These are phyloP conservation scores for Forpus xanthops DNA, from an alignment of 2,797 vertebrate genomes.

Conservation along the genomic window DNA sequence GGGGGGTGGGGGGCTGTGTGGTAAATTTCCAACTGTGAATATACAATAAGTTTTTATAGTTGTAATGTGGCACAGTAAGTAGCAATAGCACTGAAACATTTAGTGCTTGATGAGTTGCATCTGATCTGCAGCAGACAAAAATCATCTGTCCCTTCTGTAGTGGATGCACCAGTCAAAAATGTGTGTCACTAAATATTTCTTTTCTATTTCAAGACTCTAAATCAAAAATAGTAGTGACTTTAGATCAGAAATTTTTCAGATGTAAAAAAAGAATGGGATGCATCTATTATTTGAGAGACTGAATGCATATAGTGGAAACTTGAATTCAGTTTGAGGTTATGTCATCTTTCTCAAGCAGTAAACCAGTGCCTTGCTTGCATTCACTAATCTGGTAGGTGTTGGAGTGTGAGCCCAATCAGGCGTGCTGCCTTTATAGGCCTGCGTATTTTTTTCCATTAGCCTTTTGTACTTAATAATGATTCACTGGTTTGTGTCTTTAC, in stretches of 20 bases:
- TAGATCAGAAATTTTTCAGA: not conserved
- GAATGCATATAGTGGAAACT: not conserved
- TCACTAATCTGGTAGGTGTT: not conserved
- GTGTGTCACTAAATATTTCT: not conserved
- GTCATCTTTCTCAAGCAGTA: not conserved
- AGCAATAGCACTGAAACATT: not conserved
- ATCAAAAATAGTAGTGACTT: not conserved
- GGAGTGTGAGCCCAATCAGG: not conserved
- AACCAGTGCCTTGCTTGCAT: not conserved
- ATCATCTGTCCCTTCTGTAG: not conserved
- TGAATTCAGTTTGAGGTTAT: not conserved
- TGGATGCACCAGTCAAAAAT: not conserved
- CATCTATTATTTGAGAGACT: not conserved
- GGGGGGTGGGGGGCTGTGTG: too few species aligned
- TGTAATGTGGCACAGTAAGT: not conserved
- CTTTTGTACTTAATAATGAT: not conserved
- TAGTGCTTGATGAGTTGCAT: not conserved
- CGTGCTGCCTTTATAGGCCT: not conserved
- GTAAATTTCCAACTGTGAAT: not conserved
- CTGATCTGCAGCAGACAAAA: not conserved
- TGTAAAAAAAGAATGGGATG: not conserved
- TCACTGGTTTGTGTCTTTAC: not conserved
- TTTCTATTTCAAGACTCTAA: not conserved
- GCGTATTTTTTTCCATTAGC: not conserved
- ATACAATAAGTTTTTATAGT: not conserved